Evolutionary conservation across 2,888 invertebrate species (phyloP), one percentile per base, ranked within the genome.

Genomic region (Vesta saturnalis): DNA sequence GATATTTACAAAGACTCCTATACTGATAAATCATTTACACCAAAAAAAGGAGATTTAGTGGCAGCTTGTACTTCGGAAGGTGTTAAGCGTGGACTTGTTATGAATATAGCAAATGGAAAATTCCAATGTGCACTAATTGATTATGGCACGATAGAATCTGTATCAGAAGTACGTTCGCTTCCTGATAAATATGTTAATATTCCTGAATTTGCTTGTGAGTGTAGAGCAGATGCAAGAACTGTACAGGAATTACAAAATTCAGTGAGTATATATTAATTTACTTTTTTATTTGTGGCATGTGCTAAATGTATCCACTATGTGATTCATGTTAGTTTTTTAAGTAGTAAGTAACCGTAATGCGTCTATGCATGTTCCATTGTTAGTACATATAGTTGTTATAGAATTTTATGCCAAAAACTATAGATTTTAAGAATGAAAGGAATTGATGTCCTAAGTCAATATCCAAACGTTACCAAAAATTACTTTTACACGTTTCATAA

Each of bases 101-200:
- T 70, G 14, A 59, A 70, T 21, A 60, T 57, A 4, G 15, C 46
- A 30, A 39, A 64, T 46, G 35, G 68, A 12, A 47, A 66, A 59
- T 73, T 67, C 56, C 57, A 52, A 30, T 63, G 67, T 30, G 74
- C 71, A n/a, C 65, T 73, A 15, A 60, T 74, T 15, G 74, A 74
- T 68, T 74, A 64, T 52, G 74, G 72, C 8, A 60, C 35, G 15
- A 56, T 72, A 16, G 55, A 52, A 47, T 30, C 52, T 1, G 63
- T 67, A 6, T 12, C 23, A 55, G 60, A 69, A 65, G 57, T 73
- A 12, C 59, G 65, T 22, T 19, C 43, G 6, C 55, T 74, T 12
- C 65, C 67, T 6, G 35, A 67, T 15, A 57, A 65, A 22, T 69
- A 60, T 19, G 8, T 22, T 0, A 62, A 57, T 16, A 61, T 73